Evolutionary conservation across 2,888 invertebrate species (phyloP), one percentile per base, ranked within the genome.

Genomic region (Lysandra coridon): DNA sequence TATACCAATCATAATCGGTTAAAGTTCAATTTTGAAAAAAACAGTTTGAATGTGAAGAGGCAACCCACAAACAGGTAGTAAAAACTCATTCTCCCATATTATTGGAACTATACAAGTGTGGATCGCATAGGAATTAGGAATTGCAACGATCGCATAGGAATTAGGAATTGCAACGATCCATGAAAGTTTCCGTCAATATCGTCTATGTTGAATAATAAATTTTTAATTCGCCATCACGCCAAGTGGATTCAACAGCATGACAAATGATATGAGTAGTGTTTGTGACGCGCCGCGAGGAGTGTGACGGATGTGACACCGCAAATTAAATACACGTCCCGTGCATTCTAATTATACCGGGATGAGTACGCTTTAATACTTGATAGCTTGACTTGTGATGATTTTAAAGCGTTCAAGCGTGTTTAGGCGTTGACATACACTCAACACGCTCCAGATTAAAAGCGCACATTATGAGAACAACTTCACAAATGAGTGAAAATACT

Each of bases 261-360:
- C 82, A 82, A 83, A 83, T 83, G 82, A 81, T 81, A 80, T 82
- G 82, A 80, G 80, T 81, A 80, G 79, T 82, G 82, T 80, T 62
- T 79, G 81, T 82, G 81, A 82, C 81, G 79, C 81, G 80, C 60
- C 76, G 81, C 81, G 81, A 80, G 79, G 79, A 78, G 77, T 73
- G 76, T 82, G 80, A 81, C 82, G 80, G 75, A 82, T 82, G 82
- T 79, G 81, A 79, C 79, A 79, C 81, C 80, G 79, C 80, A 81
- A 82, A 82, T 82, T 82, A 82, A 82, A 80, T 79, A 79, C 81
- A 78, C 78, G 78, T 80, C 80, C 53, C 64, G 69, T 80, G 79
- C 79, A 80, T 81, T 81, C 81, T 82, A 79, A 79, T 80, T 80
- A 76, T 76, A 76, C 49, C 53, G 76, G 76, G 76, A 76, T 76